These are phyloP conservation scores for Silurus meridionalis DNA, from an alignment of 2,113 vertebrate species.

Conservation along the genomic window DNA sequence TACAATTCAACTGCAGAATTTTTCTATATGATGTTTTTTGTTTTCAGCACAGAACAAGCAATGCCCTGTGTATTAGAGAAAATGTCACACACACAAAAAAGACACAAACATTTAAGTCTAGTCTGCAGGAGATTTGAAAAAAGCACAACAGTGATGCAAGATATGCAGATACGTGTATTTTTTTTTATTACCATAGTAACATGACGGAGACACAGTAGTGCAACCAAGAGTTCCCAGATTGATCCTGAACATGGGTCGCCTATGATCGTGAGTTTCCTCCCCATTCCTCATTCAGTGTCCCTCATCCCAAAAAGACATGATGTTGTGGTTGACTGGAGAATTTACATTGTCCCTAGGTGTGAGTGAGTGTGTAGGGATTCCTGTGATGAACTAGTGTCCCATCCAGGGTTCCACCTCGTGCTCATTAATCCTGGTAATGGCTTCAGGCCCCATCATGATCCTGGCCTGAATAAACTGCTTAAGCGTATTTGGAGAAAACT, in stretches of 20 bases:
- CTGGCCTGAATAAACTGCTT: not conserved
- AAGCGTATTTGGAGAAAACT: no score
- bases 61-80: not conserved
- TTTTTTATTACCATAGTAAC: not conserved
- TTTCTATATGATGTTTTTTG: not conserved
- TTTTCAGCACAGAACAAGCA: not conserved
- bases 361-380: not conserved
- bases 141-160: not conserved
- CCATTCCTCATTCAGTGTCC: not conserved
- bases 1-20: not conserved
- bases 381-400: not conserved
- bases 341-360: not conserved
- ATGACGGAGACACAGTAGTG: not conserved
- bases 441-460: not conserved
- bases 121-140: not conserved
- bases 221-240: not conserved
- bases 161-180: not conserved
- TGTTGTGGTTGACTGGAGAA: not conserved
- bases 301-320: not conserved
- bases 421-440: not conserved
- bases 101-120: not conserved
- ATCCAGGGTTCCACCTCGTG: not conserved
- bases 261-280: not conserved
- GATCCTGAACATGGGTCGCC: not conserved
- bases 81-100: constrained; percentile 11